phyloP scores from a whole-genome alignment of 30 jellyfish, hydroid and myxozoan species.

The Mastigias papua region DNA sequence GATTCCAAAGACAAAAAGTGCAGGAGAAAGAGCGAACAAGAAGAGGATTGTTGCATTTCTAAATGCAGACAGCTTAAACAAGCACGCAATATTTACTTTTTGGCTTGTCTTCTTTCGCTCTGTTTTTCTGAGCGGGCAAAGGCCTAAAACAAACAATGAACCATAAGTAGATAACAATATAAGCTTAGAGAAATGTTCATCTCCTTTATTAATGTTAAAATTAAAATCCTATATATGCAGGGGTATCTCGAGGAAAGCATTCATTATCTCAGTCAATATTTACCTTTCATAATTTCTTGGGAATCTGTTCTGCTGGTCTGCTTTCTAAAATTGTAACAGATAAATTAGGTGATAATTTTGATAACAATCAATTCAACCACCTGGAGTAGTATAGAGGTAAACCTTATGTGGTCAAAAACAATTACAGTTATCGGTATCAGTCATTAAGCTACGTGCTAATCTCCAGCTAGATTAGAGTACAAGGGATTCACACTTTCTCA shows the following conservation, averaged over 20 bases:
- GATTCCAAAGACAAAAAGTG: no score
- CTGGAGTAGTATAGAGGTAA: no score
- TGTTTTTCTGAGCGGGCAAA: conserved; percentile 16
- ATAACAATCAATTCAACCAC: no score
- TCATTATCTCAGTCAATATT: background rate
- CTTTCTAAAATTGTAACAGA: conserved; percentile 11
- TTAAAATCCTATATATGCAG: no score
- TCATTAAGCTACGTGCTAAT: no score
- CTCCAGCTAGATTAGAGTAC: no score
- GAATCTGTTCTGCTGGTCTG: conserved; percentile 1
- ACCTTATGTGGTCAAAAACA: no score
- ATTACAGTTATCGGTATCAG: no score
- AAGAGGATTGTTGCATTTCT: no score
- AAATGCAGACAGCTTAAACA: background rate
- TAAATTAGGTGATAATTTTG: background rate
- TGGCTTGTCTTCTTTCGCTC: conserved; percentile 20
- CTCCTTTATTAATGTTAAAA: background rate
- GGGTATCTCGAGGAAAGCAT: background rate
- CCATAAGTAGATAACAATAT: background rate
- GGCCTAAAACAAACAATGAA: conserved; percentile 21
- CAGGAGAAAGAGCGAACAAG: no score
- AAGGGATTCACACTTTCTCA: no score
- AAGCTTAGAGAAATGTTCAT: background rate
- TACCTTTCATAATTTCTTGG: conserved; percentile 7
- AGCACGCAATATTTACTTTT: conserved; percentile 7